These are phyloP conservation scores for Andrena cerasifolii DNA, from an alignment of 1,140 invertebrate species.

Conservation along the genomic window DNA sequence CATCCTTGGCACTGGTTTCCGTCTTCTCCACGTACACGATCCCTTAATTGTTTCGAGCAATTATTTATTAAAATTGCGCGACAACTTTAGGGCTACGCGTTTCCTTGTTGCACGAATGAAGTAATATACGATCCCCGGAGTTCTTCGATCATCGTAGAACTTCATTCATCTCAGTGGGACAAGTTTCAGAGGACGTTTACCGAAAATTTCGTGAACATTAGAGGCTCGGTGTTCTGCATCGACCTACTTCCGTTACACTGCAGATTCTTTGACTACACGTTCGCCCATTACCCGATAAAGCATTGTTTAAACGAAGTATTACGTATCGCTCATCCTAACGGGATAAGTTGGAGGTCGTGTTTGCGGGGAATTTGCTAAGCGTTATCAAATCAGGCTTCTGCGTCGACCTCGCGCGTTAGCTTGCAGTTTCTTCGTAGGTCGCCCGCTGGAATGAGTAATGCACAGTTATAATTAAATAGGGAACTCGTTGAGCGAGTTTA, in stretches of 20 bases:
- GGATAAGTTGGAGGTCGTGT: not conserved
- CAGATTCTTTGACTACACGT: not conserved
- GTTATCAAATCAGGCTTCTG: conserved; percentile 17
- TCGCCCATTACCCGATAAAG: not conserved
- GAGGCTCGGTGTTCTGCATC: not conserved
- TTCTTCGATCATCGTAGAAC: too few relatives aligned
- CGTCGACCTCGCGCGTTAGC: not conserved
- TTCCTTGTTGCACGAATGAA: too few relatives aligned
- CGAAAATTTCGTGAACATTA: too few relatives aligned
- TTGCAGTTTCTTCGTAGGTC: conserved; percentile 12
- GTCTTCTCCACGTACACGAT: too few relatives aligned
- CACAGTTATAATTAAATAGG: conserved; percentile 41
- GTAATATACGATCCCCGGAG: too few relatives aligned
- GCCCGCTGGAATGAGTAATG: conserved; percentile 28
- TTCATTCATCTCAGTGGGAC: too few relatives aligned
- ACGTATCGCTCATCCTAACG: not conserved
- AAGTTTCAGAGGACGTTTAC: too few relatives aligned
- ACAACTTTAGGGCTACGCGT: too few relatives aligned
- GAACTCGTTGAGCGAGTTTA: conserved; percentile 41
- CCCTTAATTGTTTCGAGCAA: too few relatives aligned
- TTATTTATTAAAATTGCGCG: too few relatives aligned
- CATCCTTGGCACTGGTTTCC: too few relatives aligned
- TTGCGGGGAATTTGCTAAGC: conserved; percentile 1
- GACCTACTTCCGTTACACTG: not conserved
- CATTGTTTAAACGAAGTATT: not conserved